These are phyloP conservation scores for Odocoileus virginianus DNA, from an alignment of 2,113 vertebrate species.

Conservation along the genomic window DNA sequence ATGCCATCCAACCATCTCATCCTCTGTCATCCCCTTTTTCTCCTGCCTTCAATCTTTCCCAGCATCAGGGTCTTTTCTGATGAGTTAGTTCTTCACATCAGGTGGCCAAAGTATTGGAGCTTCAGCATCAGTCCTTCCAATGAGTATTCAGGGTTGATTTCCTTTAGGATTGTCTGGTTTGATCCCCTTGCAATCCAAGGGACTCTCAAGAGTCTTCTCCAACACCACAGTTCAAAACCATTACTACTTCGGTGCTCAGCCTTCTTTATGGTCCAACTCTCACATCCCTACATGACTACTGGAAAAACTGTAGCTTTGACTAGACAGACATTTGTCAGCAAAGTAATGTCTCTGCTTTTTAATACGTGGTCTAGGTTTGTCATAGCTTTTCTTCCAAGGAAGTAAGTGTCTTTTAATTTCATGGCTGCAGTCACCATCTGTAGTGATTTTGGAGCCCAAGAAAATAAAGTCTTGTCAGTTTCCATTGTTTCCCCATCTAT, in stretches of 20 bases:
- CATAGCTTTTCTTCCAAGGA: background rate
- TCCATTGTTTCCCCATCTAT: background rate
- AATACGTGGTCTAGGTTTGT: background rate
- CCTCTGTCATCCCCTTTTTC: background rate
- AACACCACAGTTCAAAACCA: background rate
- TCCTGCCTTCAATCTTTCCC: background rate
- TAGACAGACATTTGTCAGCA: background rate
- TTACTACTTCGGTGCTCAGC: background rate
- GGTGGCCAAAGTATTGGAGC: background rate
- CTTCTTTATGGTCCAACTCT: background rate
- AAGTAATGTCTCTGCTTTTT: background rate
- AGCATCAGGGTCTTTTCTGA: background rate
- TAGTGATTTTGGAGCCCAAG: background rate
- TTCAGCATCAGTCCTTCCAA: background rate
- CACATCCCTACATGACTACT: background rate
- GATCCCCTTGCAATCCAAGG: background rate
- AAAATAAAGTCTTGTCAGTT: background rate
- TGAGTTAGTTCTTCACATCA: background rate
- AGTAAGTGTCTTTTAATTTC: background rate
- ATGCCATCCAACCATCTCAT: background rate
- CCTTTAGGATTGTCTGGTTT: background rate
- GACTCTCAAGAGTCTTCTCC: background rate
- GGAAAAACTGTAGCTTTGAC: background rate
- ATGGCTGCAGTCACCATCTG: background rate
- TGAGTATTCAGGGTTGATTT: background rate